Conservation (phyloP, 2,888 invertebrate species). For the Sarcophaga caerulescens region DNA sequence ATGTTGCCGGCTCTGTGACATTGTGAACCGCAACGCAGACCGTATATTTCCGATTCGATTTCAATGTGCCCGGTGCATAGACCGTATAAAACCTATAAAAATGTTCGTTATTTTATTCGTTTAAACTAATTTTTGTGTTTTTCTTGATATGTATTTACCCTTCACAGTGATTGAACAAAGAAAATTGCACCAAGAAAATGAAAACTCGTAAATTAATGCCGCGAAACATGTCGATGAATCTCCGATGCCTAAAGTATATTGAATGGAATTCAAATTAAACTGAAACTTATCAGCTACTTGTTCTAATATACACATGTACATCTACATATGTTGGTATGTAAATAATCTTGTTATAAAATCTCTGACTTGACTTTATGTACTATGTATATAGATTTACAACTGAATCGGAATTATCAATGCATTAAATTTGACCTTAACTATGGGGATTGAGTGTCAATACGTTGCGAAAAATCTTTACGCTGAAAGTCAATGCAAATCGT, state of each 20-base stretch:
- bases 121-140: background rate
- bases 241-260: background rate
- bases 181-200: background rate
- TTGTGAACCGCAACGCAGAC: constrained; percentile 10
- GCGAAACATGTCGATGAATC: background rate
- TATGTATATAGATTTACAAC: too few relatives aligned
- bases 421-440: too few relatives aligned
- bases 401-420: too few relatives aligned
- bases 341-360: too few relatives aligned
- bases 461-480: too few relatives aligned
- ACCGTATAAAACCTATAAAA: constrained; percentile 26
- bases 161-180: background rate
- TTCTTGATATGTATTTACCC: background rate
- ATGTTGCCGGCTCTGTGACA: constrained; percentile 2
- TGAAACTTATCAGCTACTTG: background rate
- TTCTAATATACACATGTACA: too few relatives aligned
- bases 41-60: constrained; percentile 37
- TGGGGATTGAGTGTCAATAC: too few relatives aligned
- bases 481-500: too few relatives aligned
- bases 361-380: too few relatives aligned
- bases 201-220: background rate
- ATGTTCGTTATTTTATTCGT: background rate
- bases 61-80: constrained; percentile 30
- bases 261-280: background rate
- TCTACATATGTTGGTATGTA: too few relatives aligned